Evolutionary conservation across 2,113 vertebrate species (phyloP), one percentile per base, ranked within the genome.

Genomic region (Pseudopipra pipra): DNA sequence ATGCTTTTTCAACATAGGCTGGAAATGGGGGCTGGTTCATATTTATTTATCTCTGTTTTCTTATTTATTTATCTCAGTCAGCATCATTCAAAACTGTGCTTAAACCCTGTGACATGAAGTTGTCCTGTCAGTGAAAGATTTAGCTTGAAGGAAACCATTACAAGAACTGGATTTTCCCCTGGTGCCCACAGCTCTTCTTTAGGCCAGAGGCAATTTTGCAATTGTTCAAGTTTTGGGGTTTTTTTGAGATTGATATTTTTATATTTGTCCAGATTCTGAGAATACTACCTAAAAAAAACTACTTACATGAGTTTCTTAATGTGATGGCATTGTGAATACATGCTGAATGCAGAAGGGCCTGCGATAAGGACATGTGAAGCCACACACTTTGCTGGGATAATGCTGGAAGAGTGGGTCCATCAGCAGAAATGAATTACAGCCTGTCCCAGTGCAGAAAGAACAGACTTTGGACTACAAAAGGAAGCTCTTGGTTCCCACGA

Each of bases 341-440:
- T 24, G 3, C 49, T 27, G 11, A 19, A 3, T 12, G 39, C 52
- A 72, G 27, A 56, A 83, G 16, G 7, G 6, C 21, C 55, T 62
- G 27, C 37, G 20, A 20, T 44, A 66, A 47, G 15, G 21, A 14
- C 25, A 3, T 27, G 3, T 44, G 46, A 90, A 88, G 28, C 1
- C 0, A 0, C 16, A 37, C 12, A 12, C 10, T 25, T 27, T 30
- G 3, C 39, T 54, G 51, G 23, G 9, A 30, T 44, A 71, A 37
- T 1, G 1, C 9, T 92, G 52, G 8, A 75, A 88, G 37, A 61
- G 28, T 30, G 18, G 6, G 3, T 58, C 28, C 8, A 22, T 28
- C 14, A 14, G 19, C 31, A 19, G 5, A 58, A 85, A 37, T 23
- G 27, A 56, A 5, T 49, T 70, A 61, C 11, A 81, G 27, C 2